A percentile compares a stretch with the other conserved stretches of the same genome.
Evolutionary conservation across 1,140 invertebrate species (phyloP).

Genomic region (Chelonus insularis): DNA sequence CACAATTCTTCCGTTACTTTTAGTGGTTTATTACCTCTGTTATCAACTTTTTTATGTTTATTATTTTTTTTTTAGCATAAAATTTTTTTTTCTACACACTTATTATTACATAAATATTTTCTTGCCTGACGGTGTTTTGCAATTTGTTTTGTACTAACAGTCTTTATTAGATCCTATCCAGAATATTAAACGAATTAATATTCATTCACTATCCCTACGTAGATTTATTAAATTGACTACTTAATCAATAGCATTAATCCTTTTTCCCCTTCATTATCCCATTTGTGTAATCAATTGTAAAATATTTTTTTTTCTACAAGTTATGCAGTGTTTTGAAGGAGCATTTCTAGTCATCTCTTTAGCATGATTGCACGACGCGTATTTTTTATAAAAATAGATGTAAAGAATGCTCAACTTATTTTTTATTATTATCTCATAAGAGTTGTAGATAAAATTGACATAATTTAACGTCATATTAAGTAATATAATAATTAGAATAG

Average conservation of each 20-base stretch:
- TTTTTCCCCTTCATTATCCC: no score
- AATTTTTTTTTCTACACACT: conserved; percentile 13
- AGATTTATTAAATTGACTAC: no score
- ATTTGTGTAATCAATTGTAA: no score
- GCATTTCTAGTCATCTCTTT: not conserved
- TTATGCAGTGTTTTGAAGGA: no score
- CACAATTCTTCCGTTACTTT: conserved; percentile 44
- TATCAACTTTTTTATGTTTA: conserved; percentile 27
- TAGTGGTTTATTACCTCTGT: conserved; percentile 38
- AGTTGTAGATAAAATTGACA: not conserved
- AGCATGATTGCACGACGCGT: not conserved
- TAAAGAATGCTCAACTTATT: not conserved
- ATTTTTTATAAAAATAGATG: no score
- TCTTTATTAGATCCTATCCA: conserved; percentile 42
- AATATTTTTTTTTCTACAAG: no score
- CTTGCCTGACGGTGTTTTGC: conserved; percentile 52
- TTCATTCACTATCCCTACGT: not conserved
- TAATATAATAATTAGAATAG: not conserved
- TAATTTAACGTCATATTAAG: not conserved
- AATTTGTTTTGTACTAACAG: conserved; percentile 47
- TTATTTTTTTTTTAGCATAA: conserved; percentile 34
- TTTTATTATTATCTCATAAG: not conserved
- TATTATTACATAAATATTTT: conserved; percentile 35
- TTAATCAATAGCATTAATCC: no score
- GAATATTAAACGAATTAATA: conserved; percentile 44